phyloP scores from a whole-genome alignment of 2,797 vertebrate species.

The Pangasius djambal region DNA sequence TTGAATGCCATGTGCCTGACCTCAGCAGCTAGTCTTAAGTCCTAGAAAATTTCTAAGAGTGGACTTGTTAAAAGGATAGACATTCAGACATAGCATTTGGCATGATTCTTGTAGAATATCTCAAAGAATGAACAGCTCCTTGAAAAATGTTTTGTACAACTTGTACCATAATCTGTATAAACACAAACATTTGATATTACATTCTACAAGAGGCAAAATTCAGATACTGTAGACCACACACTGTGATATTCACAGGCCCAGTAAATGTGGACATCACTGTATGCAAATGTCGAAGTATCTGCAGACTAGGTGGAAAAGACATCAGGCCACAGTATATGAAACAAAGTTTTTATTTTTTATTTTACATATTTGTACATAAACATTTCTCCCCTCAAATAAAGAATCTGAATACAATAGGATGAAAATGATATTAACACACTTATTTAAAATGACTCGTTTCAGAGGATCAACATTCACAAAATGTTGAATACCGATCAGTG shows the following conservation, averaged over 20 bases:
- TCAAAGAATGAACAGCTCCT: background rate
- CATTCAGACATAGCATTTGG: background rate
- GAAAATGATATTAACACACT: conserved; percentile 93
- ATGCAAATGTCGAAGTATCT: background rate
- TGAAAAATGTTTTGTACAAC: background rate
- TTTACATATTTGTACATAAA: conserved; percentile 99
- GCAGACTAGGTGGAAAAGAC: background rate
- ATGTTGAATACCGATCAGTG: conserved; percentile 92
- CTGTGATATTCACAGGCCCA: background rate
- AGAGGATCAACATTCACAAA: conserved; percentile 97
- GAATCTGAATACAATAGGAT: conserved; percentile 89
- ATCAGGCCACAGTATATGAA: conserved; percentile 83
- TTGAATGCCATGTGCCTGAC: background rate
- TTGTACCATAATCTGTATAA: background rate
- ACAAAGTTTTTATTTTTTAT: conserved; percentile 97
- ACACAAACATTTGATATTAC: background rate
- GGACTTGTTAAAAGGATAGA: background rate
- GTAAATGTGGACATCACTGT: background rate
- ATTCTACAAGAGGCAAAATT: background rate
- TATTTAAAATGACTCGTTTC: conserved; percentile 90
- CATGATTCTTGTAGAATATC: background rate
- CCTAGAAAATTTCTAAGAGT: background rate
- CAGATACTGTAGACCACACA: background rate
- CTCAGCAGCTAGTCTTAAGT: background rate
- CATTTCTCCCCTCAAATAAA: conserved; percentile 89